Evolutionary conservation across 2,888 invertebrate species (phyloP).

Genomic region (Leptopilina syphax): DNA sequence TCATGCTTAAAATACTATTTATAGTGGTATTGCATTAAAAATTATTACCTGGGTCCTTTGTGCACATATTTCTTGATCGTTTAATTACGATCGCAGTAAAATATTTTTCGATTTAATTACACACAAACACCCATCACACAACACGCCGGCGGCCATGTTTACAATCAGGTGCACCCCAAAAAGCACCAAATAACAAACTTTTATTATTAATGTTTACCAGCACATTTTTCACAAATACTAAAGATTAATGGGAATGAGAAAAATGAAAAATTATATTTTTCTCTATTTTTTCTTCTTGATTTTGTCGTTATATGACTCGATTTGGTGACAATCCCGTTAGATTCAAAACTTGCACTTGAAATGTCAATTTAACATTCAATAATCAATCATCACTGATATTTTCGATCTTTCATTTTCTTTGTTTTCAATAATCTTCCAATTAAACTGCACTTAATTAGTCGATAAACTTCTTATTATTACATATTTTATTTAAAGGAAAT

Average conservation of each 20-base stretch:
- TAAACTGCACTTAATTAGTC: not conserved
- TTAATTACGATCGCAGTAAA: conserved; percentile 59
- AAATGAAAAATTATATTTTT: not conserved
- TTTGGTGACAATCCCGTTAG: conserved; percentile 26
- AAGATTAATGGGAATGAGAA: not conserved
- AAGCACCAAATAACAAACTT: conserved; percentile 40
- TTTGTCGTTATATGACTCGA: conserved; percentile 8
- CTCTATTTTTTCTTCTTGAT: not conserved
- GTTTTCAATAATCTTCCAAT: not conserved
- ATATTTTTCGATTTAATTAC: conserved; percentile 60
- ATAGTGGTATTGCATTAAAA: not conserved
- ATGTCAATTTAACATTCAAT: not conserved
- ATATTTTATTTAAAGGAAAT: conserved; percentile 20
- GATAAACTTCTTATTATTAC: not conserved
- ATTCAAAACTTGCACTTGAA: not conserved
- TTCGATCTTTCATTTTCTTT: conserved; percentile 3
- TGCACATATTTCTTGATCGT: conserved; percentile 62
- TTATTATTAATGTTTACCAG: conserved; percentile 32
- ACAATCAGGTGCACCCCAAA: conserved; percentile 64
- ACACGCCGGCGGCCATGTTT: conserved; percentile 75
- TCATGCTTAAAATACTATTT: not conserved
- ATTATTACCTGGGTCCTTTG: conserved; percentile 67
- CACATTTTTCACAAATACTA: conserved; percentile 1
- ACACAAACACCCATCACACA: conserved; percentile 68
- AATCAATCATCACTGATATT: not conserved